Base-by-base conservation (phyloP, 2,888 invertebrate genomes). In the Carabus problematicus region DNA sequence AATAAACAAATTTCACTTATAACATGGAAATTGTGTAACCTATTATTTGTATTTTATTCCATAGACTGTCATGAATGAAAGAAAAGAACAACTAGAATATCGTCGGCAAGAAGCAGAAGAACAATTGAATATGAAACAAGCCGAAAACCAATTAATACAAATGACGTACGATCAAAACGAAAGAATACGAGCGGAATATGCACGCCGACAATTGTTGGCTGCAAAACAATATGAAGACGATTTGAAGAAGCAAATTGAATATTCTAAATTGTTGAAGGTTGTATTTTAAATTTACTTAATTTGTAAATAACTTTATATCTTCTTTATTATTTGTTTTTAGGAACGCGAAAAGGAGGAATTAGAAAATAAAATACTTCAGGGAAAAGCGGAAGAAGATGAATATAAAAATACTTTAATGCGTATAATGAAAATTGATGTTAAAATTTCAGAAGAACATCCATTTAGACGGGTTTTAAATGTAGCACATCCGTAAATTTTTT, bases 211-310 rank as follows among this genome's bases (percentile, higher is more conserved):
- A 66, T 66, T 68, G 4, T 74, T 78, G 56, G 77, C 77, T 39
- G 73, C 72, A 39, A 69, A 73, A 14, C 76, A 79, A 68, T 82
- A 82, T 69, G 72, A 78, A 12, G 75, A 79, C 6, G 82, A 82
- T 70, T 72, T 82, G 29, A 73, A 75, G 52, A 76, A 79, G 68
- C 83, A 83, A 73, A 81, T 82, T 47, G 79, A 81, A 66, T 79
- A 81, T 71, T 79, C 79, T 58, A 77, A 78, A 64, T 12, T 75
- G 42, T 67, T 80, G 29, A 78, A 77, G 76, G 82, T 82, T 75
- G 75, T 42, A 9, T 41, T 59, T 42, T 40, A 12, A 12, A 7
- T 1, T 2, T 8, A 14, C 12, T 59, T 29, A 29, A 29, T 29
- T 29, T 41, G 40, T 42, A 41, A 59, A 59, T 40, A 29, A 39